phyloP scores from a whole-genome alignment of 2,888 invertebrate species.

The Cybosia mesomella region DNA sequence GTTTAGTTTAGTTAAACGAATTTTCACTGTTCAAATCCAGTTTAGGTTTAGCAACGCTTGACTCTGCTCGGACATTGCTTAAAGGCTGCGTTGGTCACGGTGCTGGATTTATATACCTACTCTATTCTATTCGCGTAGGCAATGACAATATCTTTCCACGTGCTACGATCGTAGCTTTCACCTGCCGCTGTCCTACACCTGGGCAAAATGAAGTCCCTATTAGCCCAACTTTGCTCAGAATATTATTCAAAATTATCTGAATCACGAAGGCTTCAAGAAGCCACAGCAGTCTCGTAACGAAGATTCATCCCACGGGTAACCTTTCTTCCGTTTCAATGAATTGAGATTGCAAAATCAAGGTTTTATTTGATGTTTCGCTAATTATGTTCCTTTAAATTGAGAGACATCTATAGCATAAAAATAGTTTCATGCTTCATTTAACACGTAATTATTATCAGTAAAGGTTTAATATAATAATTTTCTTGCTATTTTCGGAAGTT shows the following conservation, averaged over 20 bases:
- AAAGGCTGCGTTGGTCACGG: too few relatives aligned
- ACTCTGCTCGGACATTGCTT: too few relatives aligned
- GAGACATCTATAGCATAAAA: background rate
- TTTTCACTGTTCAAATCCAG: too few relatives aligned
- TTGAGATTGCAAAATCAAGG: conserved; percentile 16
- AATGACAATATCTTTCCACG: too few relatives aligned
- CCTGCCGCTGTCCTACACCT: too few relatives aligned
- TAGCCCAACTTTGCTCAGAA: background rate
- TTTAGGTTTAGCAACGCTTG: too few relatives aligned
- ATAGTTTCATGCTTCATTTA: conserved; percentile 1
- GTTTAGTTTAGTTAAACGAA: too few relatives aligned
- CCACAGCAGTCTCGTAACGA: conserved; percentile 7
- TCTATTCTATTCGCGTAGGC: too few relatives aligned
- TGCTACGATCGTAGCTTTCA: too few relatives aligned
- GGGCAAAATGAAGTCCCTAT: background rate
- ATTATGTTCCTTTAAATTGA: conserved; percentile 6
- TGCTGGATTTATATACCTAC: too few relatives aligned
- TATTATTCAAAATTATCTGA: background rate
- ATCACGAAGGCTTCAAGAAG: background rate
- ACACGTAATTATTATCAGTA: background rate
- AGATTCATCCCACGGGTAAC: conserved; percentile 17
- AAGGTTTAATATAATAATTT: too few relatives aligned
- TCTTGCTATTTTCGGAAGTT: too few relatives aligned
- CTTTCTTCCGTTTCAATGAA: conserved; percentile 17
- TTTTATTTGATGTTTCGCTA: conserved; percentile 11